A percentile compares a stretch with the other conserved stretches of the same genome.
phyloP scores from a whole-genome alignment of 2,888 invertebrate genomes.

The Prosopocoilus inquinatus region DNA sequence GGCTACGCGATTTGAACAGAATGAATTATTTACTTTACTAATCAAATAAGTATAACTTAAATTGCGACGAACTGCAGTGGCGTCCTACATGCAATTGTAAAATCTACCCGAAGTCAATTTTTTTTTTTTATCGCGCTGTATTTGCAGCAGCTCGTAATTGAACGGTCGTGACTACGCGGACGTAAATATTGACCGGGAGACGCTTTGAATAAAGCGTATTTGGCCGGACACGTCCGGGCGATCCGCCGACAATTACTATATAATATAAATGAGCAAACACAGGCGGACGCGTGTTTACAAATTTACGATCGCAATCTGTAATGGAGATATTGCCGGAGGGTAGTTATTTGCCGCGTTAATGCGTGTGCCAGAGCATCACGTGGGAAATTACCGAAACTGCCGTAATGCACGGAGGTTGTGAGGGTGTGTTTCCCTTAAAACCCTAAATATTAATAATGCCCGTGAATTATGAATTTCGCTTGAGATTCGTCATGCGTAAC shows the following conservation, averaged over 20 bases:
- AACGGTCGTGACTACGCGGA: slow-evolving; percentile 12
- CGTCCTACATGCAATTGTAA: too few species aligned
- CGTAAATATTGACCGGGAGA: background rate
- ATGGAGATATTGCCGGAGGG: slow-evolving; percentile 16
- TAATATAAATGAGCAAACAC: slow-evolving; percentile 5
- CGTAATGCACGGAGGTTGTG: background rate
- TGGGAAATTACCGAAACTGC: slow-evolving; percentile 17
- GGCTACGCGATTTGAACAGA: too few species aligned
- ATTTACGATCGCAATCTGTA: slow-evolving; percentile 18
- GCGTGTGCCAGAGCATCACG: slow-evolving; percentile 12
- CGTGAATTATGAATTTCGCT: too few species aligned
- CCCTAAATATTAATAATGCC: background rate
- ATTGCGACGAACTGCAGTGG: too few species aligned
- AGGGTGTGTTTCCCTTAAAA: background rate
- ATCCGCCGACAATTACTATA: background rate
- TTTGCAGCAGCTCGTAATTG: too few species aligned
- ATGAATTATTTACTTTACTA: too few species aligned
- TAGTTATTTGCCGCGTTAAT: slow-evolving; percentile 9
- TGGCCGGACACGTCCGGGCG: background rate
- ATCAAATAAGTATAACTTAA: too few species aligned
- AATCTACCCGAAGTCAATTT: too few species aligned
- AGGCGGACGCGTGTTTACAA: slow-evolving; percentile 12
- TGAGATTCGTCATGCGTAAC: too few species aligned
- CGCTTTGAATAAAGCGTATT: background rate
- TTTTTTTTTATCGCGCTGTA: too few species aligned